Conservation (phyloP, 1,140 invertebrate species). For the Arion vulgaris region DNA sequence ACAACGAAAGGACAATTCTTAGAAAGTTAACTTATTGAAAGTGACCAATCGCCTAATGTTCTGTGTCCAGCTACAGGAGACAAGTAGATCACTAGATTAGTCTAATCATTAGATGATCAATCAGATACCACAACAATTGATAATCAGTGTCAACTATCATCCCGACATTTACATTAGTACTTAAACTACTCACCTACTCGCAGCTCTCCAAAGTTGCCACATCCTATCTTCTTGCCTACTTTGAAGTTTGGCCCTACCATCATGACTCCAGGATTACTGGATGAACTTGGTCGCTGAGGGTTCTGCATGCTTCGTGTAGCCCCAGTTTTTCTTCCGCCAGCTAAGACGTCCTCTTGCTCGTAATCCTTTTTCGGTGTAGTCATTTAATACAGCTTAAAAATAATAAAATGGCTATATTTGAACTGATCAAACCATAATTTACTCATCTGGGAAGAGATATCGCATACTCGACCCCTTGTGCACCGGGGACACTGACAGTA, state of each 20-base stretch:
- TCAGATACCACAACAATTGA: too few species aligned
- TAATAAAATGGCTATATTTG: background rate
- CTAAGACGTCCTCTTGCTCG: slow-evolving; percentile 54
- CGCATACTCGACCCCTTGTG: background rate
- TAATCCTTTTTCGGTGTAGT: slow-evolving; percentile 61
- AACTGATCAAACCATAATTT: background rate
- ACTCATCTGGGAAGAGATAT: background rate
- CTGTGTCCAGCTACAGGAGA: too few species aligned
- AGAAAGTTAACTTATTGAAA: too few species aligned
- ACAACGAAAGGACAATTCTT: too few species aligned
- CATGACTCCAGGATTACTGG: slow-evolving; percentile 79
- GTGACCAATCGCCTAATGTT: too few species aligned
- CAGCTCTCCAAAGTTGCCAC: slow-evolving; percentile 99
- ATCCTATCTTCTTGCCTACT: slow-evolving; percentile 99
- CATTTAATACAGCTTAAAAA: slow-evolving; percentile 32
- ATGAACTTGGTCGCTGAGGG: slow-evolving; percentile 52
- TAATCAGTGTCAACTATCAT: too few species aligned
- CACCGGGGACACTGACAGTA: too few species aligned
- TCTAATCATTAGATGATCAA: too few species aligned
- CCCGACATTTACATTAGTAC: too few species aligned
- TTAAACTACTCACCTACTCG: slow-evolving; percentile 93
- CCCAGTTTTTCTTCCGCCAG: slow-evolving; percentile 36
- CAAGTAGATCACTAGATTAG: too few species aligned
- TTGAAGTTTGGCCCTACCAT: slow-evolving; percentile 99
- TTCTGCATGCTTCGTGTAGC: slow-evolving; percentile 63